Percentiles rank a stretch among this genome's conserved stretches.
Conservation (phyloP, 2,888 invertebrate species). For the Anticlea derivata region DNA sequence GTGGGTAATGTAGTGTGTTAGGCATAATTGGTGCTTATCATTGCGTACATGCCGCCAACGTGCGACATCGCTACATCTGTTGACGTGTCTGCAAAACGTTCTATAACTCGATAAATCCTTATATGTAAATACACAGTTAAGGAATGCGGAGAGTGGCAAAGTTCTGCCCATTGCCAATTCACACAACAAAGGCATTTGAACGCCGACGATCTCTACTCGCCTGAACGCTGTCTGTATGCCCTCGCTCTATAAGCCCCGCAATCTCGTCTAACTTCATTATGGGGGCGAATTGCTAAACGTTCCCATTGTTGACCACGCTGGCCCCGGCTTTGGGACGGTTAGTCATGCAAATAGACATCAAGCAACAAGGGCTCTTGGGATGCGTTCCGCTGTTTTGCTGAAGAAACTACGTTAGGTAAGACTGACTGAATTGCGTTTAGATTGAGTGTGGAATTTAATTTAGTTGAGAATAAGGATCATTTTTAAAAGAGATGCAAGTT, state of each 20-base stretch:
- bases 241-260: conserved; percentile 46
- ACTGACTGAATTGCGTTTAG: conserved; percentile 31
- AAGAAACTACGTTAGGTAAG: conserved; percentile 40
- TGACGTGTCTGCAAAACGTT: no score
- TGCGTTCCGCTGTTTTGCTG: conserved; percentile 45
- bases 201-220: conserved; percentile 10
- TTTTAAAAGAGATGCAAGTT: no score
- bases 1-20: no score
- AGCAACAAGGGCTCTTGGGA: conserved; percentile 56
- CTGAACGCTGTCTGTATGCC: conserved; percentile 14
- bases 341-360: conserved; percentile 76
- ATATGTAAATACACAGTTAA: no score
- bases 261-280: conserved; percentile 81
- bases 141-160: background rate
- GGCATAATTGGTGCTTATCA: no score
- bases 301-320: conserved; percentile 71
- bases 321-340: conserved; percentile 61
- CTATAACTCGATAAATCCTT: no score
- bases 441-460: conserved; percentile 33
- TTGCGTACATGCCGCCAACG: no score
- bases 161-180: background rate
- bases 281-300: conserved; percentile 77
- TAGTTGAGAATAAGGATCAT: conserved; percentile 1
- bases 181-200: conserved; percentile 11
- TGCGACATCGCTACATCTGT: no score